These are phyloP conservation scores for Thelaira solivaga DNA, from an alignment of 2,888 invertebrate species.

Conservation along the genomic window DNA sequence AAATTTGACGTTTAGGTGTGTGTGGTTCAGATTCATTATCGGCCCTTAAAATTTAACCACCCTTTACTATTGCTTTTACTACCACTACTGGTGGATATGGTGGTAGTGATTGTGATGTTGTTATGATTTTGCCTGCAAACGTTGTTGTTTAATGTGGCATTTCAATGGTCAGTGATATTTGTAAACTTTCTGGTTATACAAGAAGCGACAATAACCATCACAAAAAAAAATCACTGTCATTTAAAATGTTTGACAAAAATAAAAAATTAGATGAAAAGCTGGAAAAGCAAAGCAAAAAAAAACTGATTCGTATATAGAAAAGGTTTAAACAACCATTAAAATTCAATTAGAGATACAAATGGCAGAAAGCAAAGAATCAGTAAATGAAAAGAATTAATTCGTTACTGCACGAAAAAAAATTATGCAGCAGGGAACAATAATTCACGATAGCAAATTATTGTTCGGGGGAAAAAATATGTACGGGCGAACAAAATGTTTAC, in stretches of 20 bases:
- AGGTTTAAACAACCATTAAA: constrained; percentile 58
- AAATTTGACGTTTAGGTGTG: too few species aligned
- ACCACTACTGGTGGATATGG: not conserved
- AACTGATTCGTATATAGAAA: constrained; percentile 2
- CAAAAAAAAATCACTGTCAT: constrained; percentile 41
- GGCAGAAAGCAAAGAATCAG: not conserved
- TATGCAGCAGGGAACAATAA: too few species aligned
- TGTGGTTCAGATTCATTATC: too few species aligned
- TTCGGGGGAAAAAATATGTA: too few species aligned
- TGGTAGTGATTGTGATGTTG: too few species aligned
- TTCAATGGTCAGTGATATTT: constrained; percentile 59
- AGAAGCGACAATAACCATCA: constrained; percentile 9
- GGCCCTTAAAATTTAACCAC: too few species aligned
- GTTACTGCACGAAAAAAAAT: too few species aligned
- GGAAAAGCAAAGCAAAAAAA: not conserved
- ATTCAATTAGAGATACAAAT: constrained; percentile 55
- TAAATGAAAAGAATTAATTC: not conserved
- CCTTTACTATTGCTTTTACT: not conserved
- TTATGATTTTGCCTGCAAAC: constrained; percentile 7
- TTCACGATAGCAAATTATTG: too few species aligned
- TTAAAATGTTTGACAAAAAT: constrained; percentile 42
- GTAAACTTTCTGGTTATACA: constrained; percentile 49
- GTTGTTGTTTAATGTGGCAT: constrained; percentile 56
- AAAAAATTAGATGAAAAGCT: not conserved
- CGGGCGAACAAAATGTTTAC: too few species aligned